Evolutionary conservation across 2,888 invertebrate species (phyloP).

Genomic region (Clostera curtula): DNA sequence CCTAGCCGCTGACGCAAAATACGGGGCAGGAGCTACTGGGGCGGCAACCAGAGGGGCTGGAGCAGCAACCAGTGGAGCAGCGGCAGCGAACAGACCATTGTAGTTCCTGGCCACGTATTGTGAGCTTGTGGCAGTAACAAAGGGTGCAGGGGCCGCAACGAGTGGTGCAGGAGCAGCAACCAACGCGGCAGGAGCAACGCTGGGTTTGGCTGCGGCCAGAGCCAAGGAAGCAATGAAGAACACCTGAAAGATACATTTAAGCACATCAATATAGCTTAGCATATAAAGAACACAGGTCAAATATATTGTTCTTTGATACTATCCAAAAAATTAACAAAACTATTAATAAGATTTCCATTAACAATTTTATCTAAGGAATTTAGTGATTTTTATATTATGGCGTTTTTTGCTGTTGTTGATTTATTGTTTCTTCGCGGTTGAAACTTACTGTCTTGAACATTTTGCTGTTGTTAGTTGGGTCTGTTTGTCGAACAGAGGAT

Average conservation of each 20-base stretch:
- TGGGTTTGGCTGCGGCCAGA: slow-evolving; percentile 53
- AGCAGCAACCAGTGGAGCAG: slow-evolving; percentile 62
- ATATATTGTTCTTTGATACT: too few species aligned
- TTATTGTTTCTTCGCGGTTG: too few species aligned
- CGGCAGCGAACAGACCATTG: slow-evolving; percentile 65
- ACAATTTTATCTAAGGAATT: too few species aligned
- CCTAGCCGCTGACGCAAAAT: slow-evolving; percentile 24
- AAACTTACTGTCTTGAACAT: slow-evolving; percentile 60
- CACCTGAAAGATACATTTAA: slow-evolving; percentile 36
- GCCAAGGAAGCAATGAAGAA: slow-evolving; percentile 48
- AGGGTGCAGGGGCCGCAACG: slow-evolving; percentile 66
- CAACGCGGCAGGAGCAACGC: slow-evolving; percentile 37
- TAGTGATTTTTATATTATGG: too few species aligned
- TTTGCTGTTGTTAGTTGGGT: slow-evolving; percentile 34
- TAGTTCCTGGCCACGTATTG: slow-evolving; percentile 78
- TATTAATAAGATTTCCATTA: too few species aligned
- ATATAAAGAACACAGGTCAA: too few species aligned
- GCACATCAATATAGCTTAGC: too few species aligned
- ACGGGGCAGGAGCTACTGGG: slow-evolving; percentile 47
- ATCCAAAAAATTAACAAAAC: too few species aligned
- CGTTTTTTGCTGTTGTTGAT: too few species aligned
- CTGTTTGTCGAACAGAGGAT: slow-evolving; percentile 47
- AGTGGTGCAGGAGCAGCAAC: slow-evolving; percentile 41
- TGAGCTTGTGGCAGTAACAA: slow-evolving; percentile 79
- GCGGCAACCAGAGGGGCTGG: slow-evolving; percentile 48